Conservation (phyloP, 53 echinoderm and acorn worm genomes). For the Holothuria scabra region DNA sequence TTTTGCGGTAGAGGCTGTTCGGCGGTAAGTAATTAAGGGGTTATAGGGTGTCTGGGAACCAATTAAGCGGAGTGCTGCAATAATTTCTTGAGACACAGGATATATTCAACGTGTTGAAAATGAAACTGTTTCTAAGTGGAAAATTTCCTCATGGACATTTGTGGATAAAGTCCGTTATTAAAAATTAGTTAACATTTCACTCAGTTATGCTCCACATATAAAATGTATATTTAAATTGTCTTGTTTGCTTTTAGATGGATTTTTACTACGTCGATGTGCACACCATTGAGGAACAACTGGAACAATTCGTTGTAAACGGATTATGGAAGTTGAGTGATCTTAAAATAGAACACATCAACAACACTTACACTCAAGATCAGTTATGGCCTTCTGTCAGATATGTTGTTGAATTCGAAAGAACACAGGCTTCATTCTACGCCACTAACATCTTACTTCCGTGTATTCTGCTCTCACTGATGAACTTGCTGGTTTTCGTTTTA, state of each 20-base stretch:
- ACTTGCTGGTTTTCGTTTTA: conserved; percentile 22
- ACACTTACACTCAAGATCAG: not conserved
- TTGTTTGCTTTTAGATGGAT: not conserved
- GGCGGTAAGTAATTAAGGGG: too few species aligned
- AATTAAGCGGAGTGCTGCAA: too few species aligned
- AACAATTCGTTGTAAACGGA: not conserved
- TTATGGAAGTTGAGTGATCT: not conserved
- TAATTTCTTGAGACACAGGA: too few species aligned
- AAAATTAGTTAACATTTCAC: too few species aligned
- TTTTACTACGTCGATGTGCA: not conserved
- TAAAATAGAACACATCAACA: not conserved
- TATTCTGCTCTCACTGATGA: conserved; percentile 36
- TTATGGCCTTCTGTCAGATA: conserved; percentile 24
- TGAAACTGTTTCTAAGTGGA: too few species aligned
- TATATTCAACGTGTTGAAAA: too few species aligned
- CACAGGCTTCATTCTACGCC: conserved; percentile 23
- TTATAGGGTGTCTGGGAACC: too few species aligned
- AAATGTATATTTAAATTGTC: not conserved
- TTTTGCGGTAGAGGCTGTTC: too few species aligned
- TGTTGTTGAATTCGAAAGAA: conserved; percentile 14
- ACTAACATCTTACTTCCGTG: conserved; percentile 38
- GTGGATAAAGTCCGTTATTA: too few species aligned
- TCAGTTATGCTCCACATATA: too few species aligned
- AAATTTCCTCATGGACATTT: too few species aligned
- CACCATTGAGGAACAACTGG: conserved; percentile 9